These are phyloP conservation scores for Dilophus febrilis DNA, from an alignment of 2,888 invertebrate genomes.

Conservation along the genomic window DNA sequence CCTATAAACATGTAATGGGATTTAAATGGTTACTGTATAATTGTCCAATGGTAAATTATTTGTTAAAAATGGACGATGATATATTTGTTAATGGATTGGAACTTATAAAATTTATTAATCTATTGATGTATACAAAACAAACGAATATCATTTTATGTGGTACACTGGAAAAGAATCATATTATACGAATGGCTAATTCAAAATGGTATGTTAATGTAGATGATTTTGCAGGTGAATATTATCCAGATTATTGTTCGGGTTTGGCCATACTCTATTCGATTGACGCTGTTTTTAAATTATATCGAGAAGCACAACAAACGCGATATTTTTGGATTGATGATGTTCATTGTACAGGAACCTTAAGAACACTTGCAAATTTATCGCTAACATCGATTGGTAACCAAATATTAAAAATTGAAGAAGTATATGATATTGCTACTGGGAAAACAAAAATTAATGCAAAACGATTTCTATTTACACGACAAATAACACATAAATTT, in stretches of 20 bases:
- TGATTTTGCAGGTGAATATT: slow-evolving; percentile 44
- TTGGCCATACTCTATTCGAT: slow-evolving; percentile 49
- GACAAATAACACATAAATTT: too few relatives aligned
- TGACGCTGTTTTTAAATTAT: slow-evolving; percentile 39
- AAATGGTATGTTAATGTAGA: slow-evolving; percentile 58
- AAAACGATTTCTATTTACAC: too few relatives aligned
- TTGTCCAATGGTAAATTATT: slow-evolving; percentile 46
- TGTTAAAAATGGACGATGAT: slow-evolving; percentile 65
- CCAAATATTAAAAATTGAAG: neutral
- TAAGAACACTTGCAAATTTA: too few relatives aligned
- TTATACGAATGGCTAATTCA: slow-evolving; percentile 43
- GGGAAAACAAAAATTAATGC: too few relatives aligned
- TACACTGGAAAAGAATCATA: slow-evolving; percentile 31
- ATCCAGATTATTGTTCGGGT: slow-evolving; percentile 63
- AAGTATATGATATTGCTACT: too few relatives aligned
- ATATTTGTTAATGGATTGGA: slow-evolving; percentile 41
- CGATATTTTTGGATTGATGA: slow-evolving; percentile 75
- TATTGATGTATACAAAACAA: slow-evolving; percentile 32
- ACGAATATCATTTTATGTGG: slow-evolving; percentile 47
- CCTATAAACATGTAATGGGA: slow-evolving; percentile 69
- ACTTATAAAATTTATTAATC: slow-evolving; percentile 36
- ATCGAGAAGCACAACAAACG: slow-evolving; percentile 38
- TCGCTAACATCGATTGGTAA: too few relatives aligned
- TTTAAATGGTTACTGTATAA: slow-evolving; percentile 58
- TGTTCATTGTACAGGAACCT: slow-evolving; percentile 52